Evolutionary conservation across 2,888 invertebrate genomes (phyloP), one percentile per base, ranked within the genome.

Genomic region (Andrena camellia): DNA sequence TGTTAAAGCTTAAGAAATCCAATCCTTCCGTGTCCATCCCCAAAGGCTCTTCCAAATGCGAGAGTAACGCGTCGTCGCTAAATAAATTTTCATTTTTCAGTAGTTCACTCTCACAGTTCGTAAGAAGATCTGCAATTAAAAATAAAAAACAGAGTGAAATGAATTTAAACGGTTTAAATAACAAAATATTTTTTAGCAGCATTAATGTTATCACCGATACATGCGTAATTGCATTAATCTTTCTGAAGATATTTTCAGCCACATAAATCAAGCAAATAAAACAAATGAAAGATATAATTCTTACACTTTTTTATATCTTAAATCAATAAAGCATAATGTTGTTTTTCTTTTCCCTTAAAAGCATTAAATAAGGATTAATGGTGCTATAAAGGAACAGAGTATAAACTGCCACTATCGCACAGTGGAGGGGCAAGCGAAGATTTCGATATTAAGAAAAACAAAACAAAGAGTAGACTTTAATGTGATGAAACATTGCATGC

Each of bases 41-140:
- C 62, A 95, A 89, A 8, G 94, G 93, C 29, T 95, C 95, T 42
- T 95, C 95, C 64, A 95, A 88, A 77, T 95, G 94, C 0, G 95
- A 94, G 0, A 95, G 91, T 5, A 95, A 90, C 7, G 94, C 93
- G 50, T 95, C 95, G 86, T 95, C 95, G 8, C 93, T 94, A 85
- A 96, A 95, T 17, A 96, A 90, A 72, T 94, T 94, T 82, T 94
- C 95, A 88, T 92, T 94, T 89, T 94, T 95, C 94, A 97, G 95
- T 84, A 96, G 95, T 91, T 96, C 96, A 84, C 94, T 96, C 93
- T 96, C 96, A 91, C 96, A 97, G 84, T 96, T 96, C 86, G 95
- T 95, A 35, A 97, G 94, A 67, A 96, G 95, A 94, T 96, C 96
- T 96, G 94, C 71, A 95, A 95, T 84, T 33, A 26, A 72, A 17